Evolutionary conservation across 2,797 vertebrate species (phyloP), one percentile per base, ranked within the genome.

Genomic region (Danio kyathit): DNA sequence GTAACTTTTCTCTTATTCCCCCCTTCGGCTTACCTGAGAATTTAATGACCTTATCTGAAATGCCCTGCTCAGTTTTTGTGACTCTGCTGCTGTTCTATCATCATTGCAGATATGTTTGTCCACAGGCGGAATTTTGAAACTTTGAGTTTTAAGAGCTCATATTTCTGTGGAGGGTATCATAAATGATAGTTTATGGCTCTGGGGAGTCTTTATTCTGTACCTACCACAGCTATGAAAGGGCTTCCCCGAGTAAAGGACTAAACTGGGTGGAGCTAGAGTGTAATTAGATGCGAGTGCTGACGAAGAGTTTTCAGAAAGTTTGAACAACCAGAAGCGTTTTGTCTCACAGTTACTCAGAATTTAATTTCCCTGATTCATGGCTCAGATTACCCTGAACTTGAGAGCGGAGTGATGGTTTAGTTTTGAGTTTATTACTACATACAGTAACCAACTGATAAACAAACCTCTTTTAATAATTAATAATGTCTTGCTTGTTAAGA

Each of bases 221-320:
- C 83, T 82, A 65, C 74, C 65, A 78, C 64, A 78, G 84, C 82
- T 86, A 79, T 86, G 81, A 87, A 86, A 83, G 82, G 75, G 80
- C 79, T 81, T 81, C 71, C 81, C 71, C 44, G 60, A 75, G 63
- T 84, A 72, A 84, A 85, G 80, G 74, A 70, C 59, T 74, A 72
- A 61, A 64, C 57, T 52, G 79, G 84, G 86, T 78, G 84, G 52
- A 77, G 76, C 59, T 75, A 70, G 14, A 86, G 82, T 76, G 76
- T 66, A 74, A 83, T 74, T 76, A 76, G 48, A 79, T 60, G 66
- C 43, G 17, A 56, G 59, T 69, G 81, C 70, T 64, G 76, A 76
- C 79, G 65, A 56, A 74, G 66, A 79, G 65, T 69, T 86, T 87
- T 84, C 81, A 71, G 70, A 69, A 63, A 83, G 54, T 63, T 76